Base-by-base conservation (phyloP, 2,797 vertebrate genomes). In the Chrosomus eos region DNA sequence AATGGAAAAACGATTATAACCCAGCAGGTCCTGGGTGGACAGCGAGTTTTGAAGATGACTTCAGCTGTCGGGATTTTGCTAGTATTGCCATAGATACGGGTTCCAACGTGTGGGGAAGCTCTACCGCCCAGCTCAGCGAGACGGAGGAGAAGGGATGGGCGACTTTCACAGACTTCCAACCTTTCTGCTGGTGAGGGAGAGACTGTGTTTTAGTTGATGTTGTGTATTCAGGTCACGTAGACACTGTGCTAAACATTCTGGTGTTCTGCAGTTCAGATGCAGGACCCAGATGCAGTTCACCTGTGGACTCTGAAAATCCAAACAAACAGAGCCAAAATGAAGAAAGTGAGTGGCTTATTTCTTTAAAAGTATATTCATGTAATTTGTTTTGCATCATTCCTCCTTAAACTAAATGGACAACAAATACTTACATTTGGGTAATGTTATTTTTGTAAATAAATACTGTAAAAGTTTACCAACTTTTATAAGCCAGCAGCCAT, bases 91-190 rank as follows among this genome's bases (percentile, higher is more conserved):
- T 90, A 1, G 92, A 94, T 11, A 92, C 96, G 0, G 95, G 95
- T 0, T 94, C 95, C 40, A 90, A 93, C 1, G 91, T 96, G 55
- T 94, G 98, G 97, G 96, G 96, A 71, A 88, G 93, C 3, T 88
- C 94, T 18, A 48, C 82, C 45, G 68, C 72, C 48, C 26, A 87
- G 81, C 81, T 92, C 81, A 43, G 70, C 14, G 64, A 91, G 6
- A 72, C 92, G 1, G 86, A 83, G 84, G 96, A 94, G 77, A 96
- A 96, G 23, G 96, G 97, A 87, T 99, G 97, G 98, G 97, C 97
- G 74, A 97, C 95, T 87, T 99, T 99, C 85, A 94, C 96, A 0
- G 96, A 98, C 92, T 98, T 98, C 90, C 97, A 98, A 89, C 96
- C 97, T 18, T 98, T 98, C 91, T 97, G 96, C 88, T 96, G 98